Evolutionary conservation across 2,113 vertebrate species (phyloP).

Genomic region (Centrocercus urophasianus): DNA sequence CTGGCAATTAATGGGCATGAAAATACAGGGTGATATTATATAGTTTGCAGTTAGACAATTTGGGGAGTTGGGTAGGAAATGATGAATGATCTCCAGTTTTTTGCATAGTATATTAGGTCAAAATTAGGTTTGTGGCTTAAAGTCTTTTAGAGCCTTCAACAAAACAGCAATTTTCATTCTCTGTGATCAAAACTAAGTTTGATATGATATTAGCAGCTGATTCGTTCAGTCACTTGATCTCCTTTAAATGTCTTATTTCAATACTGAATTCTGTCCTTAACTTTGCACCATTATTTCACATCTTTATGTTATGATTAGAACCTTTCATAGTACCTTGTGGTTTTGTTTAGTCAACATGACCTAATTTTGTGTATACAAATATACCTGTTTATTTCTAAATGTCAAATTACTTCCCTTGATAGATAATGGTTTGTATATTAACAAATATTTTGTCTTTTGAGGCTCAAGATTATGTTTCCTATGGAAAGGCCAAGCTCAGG

Average conservation of each 20-base stretch:
- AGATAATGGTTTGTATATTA: neutral
- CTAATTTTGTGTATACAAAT: neutral
- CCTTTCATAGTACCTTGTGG: neutral
- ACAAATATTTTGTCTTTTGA: neutral
- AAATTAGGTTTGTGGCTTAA: neutral
- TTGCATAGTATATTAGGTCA: neutral
- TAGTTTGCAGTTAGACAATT: neutral
- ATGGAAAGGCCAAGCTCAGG: neutral
- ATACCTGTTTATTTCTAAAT: neutral
- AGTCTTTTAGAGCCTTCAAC: conserved; percentile 1
- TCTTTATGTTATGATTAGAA: neutral
- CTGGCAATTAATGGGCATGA: neutral
- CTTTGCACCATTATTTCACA: neutral
- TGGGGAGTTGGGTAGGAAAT: neutral
- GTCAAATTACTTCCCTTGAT: neutral
- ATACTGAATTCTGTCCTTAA: neutral
- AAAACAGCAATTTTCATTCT: neutral
- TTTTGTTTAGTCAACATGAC: neutral
- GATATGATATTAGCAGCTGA: neutral
- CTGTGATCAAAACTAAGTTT: neutral
- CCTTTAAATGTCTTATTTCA: neutral
- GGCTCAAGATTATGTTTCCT: neutral
- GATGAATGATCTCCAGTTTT: neutral
- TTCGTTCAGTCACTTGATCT: neutral
- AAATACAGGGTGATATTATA: neutral